Base-by-base conservation (phyloP, 2,797 vertebrate genomes). In the Sternarchorhynchus goeldii region DNA sequence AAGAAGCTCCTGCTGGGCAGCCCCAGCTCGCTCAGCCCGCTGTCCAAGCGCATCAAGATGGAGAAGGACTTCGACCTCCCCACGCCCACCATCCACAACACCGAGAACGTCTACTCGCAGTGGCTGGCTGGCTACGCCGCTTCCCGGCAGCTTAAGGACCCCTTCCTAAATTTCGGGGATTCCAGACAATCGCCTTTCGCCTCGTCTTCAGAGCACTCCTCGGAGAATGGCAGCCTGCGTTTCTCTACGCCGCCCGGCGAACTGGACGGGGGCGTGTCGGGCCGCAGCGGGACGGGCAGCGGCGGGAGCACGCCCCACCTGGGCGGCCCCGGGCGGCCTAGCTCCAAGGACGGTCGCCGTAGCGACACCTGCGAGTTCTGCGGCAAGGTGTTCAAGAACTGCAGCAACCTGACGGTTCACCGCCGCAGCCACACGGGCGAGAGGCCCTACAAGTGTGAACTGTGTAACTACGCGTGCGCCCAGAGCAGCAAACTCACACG, bases 401-500 rank as follows among this genome's bases (percentile, higher is more conserved):
- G 98, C 95, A 99, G 98, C 94, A 99, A 99, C 93, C 96, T 99
- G 93, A 99, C 98, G 89, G 98, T 99, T 91, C 98, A 99, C 92
- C 96, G 98, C 92, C 96, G 97, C 91, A 99, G 97, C 93, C 98
- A 99, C 96, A 99, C 98, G 80, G 98, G 98, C 85, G 98, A 99
- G 92, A 94, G 98, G 93, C 98, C 98, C 67, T 99, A 99, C 95
- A 99, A 99, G 89, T 99, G 98, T 94, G 97, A 98, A 90, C 96
- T 99, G 92, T 99, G 98, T 94, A 99, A 98, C 94, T 99, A 99
- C 90, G 98, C 98, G 88, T 99, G 98, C 91, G 98, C 98, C 89
- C 98, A 99, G 95, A 99, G 97, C 96, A 99, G 97, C 95, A 99
- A 99, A 94, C 97, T 99, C 91, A 99, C 98, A 87, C 96, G 98